Percentiles rank a stretch among this genome's conserved stretches.
Evolutionary conservation across 64 coral and sea anemone genomes (phyloP).

Genomic region (Porites australiensis): DNA sequence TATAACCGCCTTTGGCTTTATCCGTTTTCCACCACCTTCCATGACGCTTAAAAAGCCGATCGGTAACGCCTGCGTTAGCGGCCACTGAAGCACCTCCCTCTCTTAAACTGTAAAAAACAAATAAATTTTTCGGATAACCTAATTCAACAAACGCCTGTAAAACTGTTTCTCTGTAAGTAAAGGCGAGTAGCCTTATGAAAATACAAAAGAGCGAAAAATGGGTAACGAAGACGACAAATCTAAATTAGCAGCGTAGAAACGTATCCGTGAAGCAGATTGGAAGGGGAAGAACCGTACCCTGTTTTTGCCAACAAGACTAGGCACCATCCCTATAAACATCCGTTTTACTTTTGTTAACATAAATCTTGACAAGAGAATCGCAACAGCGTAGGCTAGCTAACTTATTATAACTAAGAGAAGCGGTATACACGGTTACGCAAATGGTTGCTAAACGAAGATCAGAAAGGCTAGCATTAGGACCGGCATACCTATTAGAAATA

Average conservation of each 20-base stretch:
- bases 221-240: constrained; percentile 43
- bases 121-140: constrained; percentile 39
- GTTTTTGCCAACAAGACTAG: not conserved
- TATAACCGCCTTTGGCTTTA: constrained; percentile 18
- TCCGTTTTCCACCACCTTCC: constrained; percentile 8
- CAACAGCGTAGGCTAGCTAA: not conserved
- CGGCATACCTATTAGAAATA: constrained; percentile 17
- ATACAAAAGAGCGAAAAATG: constrained; percentile 32
- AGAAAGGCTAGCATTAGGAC: not conserved
- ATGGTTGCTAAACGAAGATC: constrained; percentile 54
- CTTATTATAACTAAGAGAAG: constrained; percentile 58
- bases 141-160: constrained; percentile 37
- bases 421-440: constrained; percentile 37
- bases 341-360: too few relatives aligned
- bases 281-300: constrained; percentile 26
- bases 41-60: constrained; percentile 12
- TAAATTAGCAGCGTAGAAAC: constrained; percentile 16
- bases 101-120: constrained; percentile 10
- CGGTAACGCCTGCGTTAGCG: constrained; percentile 15
- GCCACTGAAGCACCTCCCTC: not conserved
- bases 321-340: too few relatives aligned
- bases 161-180: constrained; percentile 8
- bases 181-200: too few relatives aligned
- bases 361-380: too few relatives aligned
- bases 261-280: constrained; percentile 40